Conservation (phyloP, 2,888 invertebrate genomes). For the Galerucella pusilla region DNA sequence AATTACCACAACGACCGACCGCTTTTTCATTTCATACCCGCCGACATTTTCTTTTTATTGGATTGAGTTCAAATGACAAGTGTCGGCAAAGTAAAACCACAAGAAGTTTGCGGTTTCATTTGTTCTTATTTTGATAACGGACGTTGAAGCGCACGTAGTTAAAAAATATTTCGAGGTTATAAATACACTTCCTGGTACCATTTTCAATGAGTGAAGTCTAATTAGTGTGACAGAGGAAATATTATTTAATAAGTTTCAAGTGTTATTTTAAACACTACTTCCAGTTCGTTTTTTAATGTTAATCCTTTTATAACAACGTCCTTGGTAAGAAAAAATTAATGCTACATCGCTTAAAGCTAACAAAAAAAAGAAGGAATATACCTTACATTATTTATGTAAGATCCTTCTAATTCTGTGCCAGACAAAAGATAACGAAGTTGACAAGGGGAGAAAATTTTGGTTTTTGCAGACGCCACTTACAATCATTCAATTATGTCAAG, state of each 20-base stretch:
- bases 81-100: slow-evolving; percentile 21
- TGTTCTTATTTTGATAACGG: slow-evolving; percentile 18
- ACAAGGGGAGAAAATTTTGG: slow-evolving; percentile 22
- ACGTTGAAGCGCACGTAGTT: slow-evolving; percentile 21
- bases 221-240: neutral
- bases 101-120: slow-evolving; percentile 15
- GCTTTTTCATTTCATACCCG: neutral
- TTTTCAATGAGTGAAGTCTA: slow-evolving; percentile 21
- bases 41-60: slow-evolving; percentile 7
- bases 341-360: neutral
- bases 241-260: too few species aligned
- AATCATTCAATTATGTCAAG: slow-evolving; percentile 26
- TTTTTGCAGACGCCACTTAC: slow-evolving; percentile 22
- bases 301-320: too few species aligned
- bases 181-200: slow-evolving; percentile 31
- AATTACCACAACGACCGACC: slow-evolving; percentile 4
- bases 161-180: slow-evolving; percentile 27
- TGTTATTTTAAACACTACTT: too few species aligned
- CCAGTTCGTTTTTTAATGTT: too few species aligned
- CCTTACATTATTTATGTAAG: slow-evolving; percentile 7
- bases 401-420: slow-evolving; percentile 18
- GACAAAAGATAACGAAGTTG: slow-evolving; percentile 20
- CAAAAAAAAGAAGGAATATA: neutral
- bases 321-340: neutral
- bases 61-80: slow-evolving; percentile 20